Evolutionary conservation across 2,113 vertebrate species (phyloP).

Genomic region (Mohoua ochrocephala): DNA sequence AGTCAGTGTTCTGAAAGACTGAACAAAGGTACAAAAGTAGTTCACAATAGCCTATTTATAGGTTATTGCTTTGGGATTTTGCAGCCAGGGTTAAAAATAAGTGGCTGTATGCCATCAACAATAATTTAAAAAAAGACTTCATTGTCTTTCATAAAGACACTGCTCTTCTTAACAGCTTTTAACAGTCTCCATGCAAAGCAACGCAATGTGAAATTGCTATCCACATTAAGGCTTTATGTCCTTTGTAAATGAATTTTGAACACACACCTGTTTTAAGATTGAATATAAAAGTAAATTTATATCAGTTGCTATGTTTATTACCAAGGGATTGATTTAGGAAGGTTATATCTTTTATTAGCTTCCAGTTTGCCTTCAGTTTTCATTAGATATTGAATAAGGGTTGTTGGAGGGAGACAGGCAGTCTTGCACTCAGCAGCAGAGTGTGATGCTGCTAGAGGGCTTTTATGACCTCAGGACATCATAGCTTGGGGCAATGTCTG

Average conservation of each 20-base stretch:
- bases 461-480: neutral
- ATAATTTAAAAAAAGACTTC: neutral
- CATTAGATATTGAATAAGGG: neutral
- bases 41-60: neutral
- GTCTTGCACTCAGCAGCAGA: neutral
- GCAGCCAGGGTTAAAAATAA: neutral
- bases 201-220: accelerated
- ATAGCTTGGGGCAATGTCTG: neutral
- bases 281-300: neutral
- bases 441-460: neutral
- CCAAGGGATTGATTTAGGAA: neutral
- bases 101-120: neutral
- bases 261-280: neutral
- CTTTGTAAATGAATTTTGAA: neutral
- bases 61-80: neutral
- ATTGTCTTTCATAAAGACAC: neutral
- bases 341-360: neutral
- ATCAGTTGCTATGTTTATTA: neutral
- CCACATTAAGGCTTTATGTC: neutral
- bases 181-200: neutral
- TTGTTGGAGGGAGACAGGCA: neutral
- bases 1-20: neutral
- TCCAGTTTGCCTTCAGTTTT: neutral
- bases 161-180: neutral
- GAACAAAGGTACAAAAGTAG: neutral